Percentiles rank a stretch among this genome's conserved stretches.
Conservation (phyloP, 2,797 vertebrate genomes). For the Sebastes ruberrimus region DNA sequence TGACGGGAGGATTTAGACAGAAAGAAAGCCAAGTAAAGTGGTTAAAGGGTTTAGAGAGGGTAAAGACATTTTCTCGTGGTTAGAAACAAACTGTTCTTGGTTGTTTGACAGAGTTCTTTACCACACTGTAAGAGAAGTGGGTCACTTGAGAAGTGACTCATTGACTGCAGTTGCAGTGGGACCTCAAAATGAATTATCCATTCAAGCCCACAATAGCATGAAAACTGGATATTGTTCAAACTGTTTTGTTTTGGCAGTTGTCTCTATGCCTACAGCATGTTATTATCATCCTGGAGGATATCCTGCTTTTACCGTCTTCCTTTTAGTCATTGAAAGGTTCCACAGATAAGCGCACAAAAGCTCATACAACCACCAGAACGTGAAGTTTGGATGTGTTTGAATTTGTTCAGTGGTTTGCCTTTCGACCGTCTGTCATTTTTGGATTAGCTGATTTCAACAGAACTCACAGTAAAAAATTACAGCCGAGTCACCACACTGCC, state of each 20-base stretch:
- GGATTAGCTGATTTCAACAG: slow-evolving; percentile 24
- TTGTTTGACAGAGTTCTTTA: slow-evolving; percentile 51
- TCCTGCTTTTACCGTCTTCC: slow-evolving; percentile 44
- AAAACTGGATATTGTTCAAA: slow-evolving; percentile 55
- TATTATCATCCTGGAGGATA: slow-evolving; percentile 51
- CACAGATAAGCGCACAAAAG: slow-evolving; percentile 9
- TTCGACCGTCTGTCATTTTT: slow-evolving; percentile 16
- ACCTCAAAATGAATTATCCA: slow-evolving; percentile 55
- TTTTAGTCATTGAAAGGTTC: slow-evolving; percentile 17
- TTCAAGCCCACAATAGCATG: slow-evolving; percentile 51
- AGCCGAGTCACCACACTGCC: background rate
- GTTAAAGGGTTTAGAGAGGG: slow-evolving; percentile 19
- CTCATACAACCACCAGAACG: background rate
- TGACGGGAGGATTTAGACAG: slow-evolving; percentile 39
- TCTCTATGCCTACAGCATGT: slow-evolving; percentile 45
- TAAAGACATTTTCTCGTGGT: slow-evolving; percentile 31
- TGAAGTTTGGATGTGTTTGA: slow-evolving; percentile 29
- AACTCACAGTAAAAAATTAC: background rate
- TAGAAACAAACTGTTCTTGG: slow-evolving; percentile 38
- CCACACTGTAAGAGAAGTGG: slow-evolving; percentile 59
- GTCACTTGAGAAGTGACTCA: slow-evolving; percentile 70
- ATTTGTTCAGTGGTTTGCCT: slow-evolving; percentile 18
- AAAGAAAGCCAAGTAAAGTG: slow-evolving; percentile 20
- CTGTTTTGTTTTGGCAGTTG: slow-evolving; percentile 53
- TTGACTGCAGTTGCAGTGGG: slow-evolving; percentile 31